Evolutionary conservation across 2,113 vertebrate species (phyloP), one percentile per base, ranked within the genome.

Genomic region (Scomber colias): DNA sequence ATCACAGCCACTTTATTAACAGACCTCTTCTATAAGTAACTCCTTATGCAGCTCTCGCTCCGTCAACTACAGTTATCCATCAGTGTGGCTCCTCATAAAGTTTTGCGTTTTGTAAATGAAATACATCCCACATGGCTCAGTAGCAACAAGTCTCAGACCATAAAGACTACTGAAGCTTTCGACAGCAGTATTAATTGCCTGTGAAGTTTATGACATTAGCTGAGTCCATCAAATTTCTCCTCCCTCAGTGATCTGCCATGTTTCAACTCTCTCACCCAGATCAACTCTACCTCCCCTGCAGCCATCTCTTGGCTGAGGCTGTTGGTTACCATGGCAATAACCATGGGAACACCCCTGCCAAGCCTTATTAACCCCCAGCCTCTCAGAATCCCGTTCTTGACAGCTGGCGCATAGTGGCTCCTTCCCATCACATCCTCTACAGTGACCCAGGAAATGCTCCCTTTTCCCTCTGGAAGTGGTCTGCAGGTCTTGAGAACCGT

Each of bases 321-420:
- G 45, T 54, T 16, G 55, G 84, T 84, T 89, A 69, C 91, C 71
- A 79, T 81, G 78, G 85, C 16, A 13, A 79, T 91, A 75, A 44
- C 71, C 79, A 86, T 65, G 53, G 84, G 71, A 85, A 82, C 65
- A 77, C 51, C 76, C 81, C 83, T 73, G 75, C 81, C 84, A 89
- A 75, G 81, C 54, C 81, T 76, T 81, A 75, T 88, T 92, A 92
- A 92, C 86, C 84, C 79, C 68, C 5, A 24, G 63, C 71, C 71
- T 77, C 61, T 59, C 62, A 73, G 49, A 17, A 84, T 86, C 71
- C 69, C 9, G 19, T 66, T 90, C 63, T 64, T 83, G 88, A 92
- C 88, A 93, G 85, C 86, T 83, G 69, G 71, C 64, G 5, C 54
- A 40, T 74, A 59, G 81, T 62, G 31, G 66, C 55, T 77, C 67